Conservation (phyloP, 2,797 vertebrate species). For the Mormyrus hasselquistii region DNA sequence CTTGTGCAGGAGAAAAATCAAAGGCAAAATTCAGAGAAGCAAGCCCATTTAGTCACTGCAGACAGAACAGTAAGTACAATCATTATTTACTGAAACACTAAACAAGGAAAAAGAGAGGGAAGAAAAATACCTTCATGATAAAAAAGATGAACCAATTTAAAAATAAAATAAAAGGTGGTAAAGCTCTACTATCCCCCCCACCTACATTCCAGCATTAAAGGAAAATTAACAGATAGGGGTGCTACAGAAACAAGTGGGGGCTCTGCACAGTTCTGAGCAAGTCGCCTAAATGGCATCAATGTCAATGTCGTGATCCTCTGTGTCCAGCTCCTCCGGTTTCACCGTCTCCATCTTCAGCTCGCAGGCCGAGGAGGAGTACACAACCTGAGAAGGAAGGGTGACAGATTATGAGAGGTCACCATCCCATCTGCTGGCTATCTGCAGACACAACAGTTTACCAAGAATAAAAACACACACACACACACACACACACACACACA, state of each 20-base stretch:
- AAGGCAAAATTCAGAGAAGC: not conserved
- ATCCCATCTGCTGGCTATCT: not conserved
- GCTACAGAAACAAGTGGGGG: constrained; percentile 45
- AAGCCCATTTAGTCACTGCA: not conserved
- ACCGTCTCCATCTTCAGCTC: constrained; percentile 92
- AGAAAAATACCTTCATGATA: not conserved
- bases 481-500: not conserved
- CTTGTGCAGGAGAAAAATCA: not conserved
- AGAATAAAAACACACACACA: not conserved
- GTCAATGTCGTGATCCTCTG: constrained; percentile 91
- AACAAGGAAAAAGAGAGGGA: not conserved
- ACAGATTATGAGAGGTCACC: not conserved
- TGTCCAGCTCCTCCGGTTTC: constrained; percentile 67
- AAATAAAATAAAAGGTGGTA: not conserved
- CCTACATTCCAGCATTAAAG: not conserved
- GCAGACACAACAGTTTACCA: not conserved
- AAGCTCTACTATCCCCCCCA: not conserved
- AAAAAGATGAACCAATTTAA: not conserved
- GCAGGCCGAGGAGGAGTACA: constrained; percentile 84
- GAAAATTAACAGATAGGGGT: not conserved
- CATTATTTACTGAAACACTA: not conserved
- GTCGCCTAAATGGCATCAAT: constrained; percentile 89
- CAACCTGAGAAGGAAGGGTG: constrained; percentile 67
- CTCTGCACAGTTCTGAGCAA: constrained; percentile 43
- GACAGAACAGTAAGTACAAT: not conserved